Evolutionary conservation across 2,113 vertebrate species (phyloP).

Genomic region (Phalacrocorax brasilianus): DNA sequence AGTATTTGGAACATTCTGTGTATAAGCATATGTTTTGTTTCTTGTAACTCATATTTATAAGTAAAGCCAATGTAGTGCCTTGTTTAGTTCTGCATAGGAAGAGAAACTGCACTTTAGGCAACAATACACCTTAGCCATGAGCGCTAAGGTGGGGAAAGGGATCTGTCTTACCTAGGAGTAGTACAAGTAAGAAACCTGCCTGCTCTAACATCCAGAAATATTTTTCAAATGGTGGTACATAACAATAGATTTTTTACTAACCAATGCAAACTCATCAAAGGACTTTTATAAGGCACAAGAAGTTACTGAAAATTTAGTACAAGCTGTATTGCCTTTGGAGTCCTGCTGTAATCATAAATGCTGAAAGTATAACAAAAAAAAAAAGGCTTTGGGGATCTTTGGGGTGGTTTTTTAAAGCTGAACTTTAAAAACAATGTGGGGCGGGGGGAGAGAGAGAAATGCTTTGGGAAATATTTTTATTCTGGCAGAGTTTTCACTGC

Average conservation of each 20-base stretch:
- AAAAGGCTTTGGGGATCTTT: background rate
- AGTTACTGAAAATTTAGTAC: conserved; percentile 39
- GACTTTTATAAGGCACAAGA: background rate
- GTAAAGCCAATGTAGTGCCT: background rate
- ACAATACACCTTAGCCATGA: background rate
- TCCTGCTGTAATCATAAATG: background rate
- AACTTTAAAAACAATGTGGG: background rate
- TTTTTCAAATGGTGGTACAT: background rate
- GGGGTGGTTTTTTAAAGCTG: background rate
- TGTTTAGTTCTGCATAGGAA: background rate
- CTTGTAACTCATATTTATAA: background rate
- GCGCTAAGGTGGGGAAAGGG: background rate
- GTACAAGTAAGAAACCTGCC: background rate
- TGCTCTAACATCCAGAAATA: background rate
- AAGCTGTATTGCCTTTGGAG: background rate
- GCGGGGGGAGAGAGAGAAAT: background rate
- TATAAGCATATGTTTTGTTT: background rate
- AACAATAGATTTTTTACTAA: background rate
- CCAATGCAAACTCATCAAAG: background rate
- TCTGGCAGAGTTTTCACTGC: background rate
- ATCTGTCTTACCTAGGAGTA: background rate
- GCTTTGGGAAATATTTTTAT: conserved; percentile 8
- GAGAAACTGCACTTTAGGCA: background rate
- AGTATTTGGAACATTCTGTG: background rate
- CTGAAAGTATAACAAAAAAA: background rate